These are phyloP conservation scores for Drosophila sp. DNA, from an alignment of 1,140 invertebrate species.

Conservation along the genomic window DNA sequence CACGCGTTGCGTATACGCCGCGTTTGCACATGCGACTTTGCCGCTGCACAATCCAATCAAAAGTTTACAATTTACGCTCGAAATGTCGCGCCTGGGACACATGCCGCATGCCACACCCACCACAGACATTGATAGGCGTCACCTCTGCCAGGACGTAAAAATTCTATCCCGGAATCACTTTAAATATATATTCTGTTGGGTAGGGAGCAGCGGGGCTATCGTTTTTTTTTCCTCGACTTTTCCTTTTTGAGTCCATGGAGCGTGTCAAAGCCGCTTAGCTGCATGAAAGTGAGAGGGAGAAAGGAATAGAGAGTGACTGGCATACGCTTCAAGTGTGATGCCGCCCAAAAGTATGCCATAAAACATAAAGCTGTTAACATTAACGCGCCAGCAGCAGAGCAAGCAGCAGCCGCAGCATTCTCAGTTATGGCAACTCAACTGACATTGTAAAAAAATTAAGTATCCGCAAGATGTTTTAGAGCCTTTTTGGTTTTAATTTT, in stretches of 20 bases:
- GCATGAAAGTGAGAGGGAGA: slow-evolving; percentile 1
- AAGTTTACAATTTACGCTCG: slow-evolving; percentile 79
- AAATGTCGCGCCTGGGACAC: slow-evolving; percentile 64
- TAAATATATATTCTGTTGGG: slow-evolving; percentile 30
- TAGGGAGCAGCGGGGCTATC: slow-evolving; percentile 37
- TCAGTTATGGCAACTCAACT: slow-evolving; percentile 3
- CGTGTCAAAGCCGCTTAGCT: slow-evolving; percentile 63
- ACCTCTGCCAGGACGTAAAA: slow-evolving; percentile 35
- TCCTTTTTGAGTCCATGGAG: slow-evolving; percentile 21
- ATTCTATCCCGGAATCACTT: slow-evolving; percentile 46
- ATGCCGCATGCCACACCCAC: slow-evolving; percentile 8
- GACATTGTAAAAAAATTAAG: slow-evolving; percentile 19
- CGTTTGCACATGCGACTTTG: slow-evolving; percentile 57
- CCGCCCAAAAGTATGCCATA: slow-evolving; percentile 46
- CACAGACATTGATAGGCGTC: slow-evolving; percentile 57
- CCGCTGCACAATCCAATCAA: slow-evolving; percentile 78
- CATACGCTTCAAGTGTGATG: slow-evolving; percentile 39
- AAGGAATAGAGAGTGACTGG: neutral
- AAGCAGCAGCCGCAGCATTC: neutral
- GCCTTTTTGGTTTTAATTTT: slow-evolving; percentile 8
- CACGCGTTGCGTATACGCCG: slow-evolving; percentile 64
- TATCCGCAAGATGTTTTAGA: slow-evolving; percentile 21
- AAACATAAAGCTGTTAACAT: slow-evolving; percentile 50
- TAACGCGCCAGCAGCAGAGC: slow-evolving; percentile 28
- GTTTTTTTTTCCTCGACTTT: slow-evolving; percentile 35